Evolutionary conservation across 1,140 invertebrate genomes (phyloP).

Genomic region (Formica exsecta): DNA sequence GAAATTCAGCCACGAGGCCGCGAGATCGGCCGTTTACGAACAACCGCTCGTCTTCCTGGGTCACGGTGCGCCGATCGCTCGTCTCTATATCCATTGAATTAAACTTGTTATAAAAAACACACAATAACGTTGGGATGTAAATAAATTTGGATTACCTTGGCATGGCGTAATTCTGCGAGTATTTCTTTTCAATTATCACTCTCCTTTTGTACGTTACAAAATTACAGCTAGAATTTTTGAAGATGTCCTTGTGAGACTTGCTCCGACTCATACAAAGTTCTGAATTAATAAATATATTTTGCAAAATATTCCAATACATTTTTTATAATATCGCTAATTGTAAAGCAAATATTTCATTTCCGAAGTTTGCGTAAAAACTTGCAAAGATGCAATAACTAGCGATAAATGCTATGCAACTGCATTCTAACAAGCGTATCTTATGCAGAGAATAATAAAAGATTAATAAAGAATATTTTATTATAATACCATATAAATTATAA

Average conservation of each 20-base stretch:
- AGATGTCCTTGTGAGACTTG: not conserved
- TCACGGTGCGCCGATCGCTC: conserved; percentile 32
- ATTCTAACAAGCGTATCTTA: not conserved
- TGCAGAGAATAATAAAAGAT: not conserved
- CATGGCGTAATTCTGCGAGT: not conserved
- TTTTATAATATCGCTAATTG: not conserved
- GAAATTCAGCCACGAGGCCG: conserved; percentile 79
- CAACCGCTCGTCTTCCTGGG: conserved; percentile 61
- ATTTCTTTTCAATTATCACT: not conserved
- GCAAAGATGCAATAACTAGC: not conserved
- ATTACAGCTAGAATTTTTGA: not conserved
- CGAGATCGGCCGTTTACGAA: conserved; percentile 53
- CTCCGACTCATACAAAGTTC: not conserved
- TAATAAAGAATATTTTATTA: conserved; percentile 6
- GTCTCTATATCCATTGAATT: conserved; percentile 10
- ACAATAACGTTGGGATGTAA: not conserved
- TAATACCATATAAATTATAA: not conserved
- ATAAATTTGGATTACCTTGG: conserved; percentile 14
- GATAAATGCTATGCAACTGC: not conserved
- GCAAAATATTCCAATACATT: not conserved
- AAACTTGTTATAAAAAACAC: not conserved
- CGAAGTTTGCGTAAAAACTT: not conserved
- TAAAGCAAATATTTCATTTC: not conserved
- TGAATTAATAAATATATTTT: not conserved
- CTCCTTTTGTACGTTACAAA: not conserved